Evolutionary conservation across 2,888 invertebrate genomes (phyloP).

Genomic region (Macaria liturata): DNA sequence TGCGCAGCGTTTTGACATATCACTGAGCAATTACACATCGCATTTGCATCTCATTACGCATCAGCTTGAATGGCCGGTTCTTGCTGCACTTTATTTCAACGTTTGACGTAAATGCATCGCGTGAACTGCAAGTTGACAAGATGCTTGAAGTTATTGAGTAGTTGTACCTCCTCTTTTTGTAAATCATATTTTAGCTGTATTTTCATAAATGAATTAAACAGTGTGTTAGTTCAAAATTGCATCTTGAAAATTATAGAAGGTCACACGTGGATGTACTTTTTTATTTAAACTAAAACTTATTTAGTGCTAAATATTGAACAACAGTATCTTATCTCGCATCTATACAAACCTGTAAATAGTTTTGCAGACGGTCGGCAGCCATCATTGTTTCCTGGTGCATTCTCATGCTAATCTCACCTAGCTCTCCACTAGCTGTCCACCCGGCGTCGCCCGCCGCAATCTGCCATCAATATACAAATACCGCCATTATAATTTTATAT

Average conservation of each 20-base stretch:
- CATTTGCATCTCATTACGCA: slow-evolving; percentile 15
- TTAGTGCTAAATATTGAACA: too few species aligned
- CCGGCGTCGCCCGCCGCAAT: slow-evolving; percentile 45
- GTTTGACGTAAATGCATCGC: slow-evolving; percentile 2
- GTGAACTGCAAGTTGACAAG: background rate
- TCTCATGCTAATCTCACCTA: slow-evolving; percentile 60
- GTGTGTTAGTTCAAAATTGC: background rate
- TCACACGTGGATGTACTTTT: too few species aligned
- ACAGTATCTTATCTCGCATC: too few species aligned
- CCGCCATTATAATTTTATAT: slow-evolving; percentile 75
- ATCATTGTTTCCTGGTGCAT: slow-evolving; percentile 46
- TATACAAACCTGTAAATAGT: too few species aligned
- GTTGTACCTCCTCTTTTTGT: too few species aligned
- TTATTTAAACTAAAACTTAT: too few species aligned
- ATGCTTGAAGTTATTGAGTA: too few species aligned
- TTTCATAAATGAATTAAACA: background rate
- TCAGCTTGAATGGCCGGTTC: slow-evolving; percentile 4
- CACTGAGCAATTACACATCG: slow-evolving; percentile 14
- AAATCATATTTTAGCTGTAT: too few species aligned
- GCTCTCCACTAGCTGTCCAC: slow-evolving; percentile 42
- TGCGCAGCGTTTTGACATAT: slow-evolving; percentile 21
- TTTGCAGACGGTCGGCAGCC: slow-evolving; percentile 5
- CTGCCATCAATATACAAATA: slow-evolving; percentile 79
- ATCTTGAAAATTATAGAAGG: too few species aligned
- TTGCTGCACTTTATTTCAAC: slow-evolving; percentile 7